Evolutionary conservation across 1,140 invertebrate species (phyloP), one percentile per base, ranked within the genome.

Genomic region (Papilio machaon): DNA sequence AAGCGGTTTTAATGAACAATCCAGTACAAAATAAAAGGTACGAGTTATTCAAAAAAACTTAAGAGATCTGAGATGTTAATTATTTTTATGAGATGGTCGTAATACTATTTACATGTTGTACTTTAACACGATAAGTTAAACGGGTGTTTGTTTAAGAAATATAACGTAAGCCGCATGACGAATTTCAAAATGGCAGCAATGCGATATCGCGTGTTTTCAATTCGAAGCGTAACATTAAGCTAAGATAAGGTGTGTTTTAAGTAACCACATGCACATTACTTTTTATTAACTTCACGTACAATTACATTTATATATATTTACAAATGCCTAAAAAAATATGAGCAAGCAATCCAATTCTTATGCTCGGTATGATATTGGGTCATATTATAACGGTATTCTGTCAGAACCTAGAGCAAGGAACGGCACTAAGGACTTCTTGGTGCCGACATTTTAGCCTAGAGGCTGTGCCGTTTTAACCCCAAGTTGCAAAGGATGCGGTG

Each of bases 141-240:
- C 64, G 15, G 13, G 23, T 70, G 64, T 70, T 35, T 70, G 13
- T 70, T 35, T 70, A 70, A 70, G 1, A 70, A 70, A 35, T 67
- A 30, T 23, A 67, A 35, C 23, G 5, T 3, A 67, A 30, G 64
- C 64, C 64, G 64, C 64, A 70, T 70, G 64, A 35, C 64, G 64
- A 70, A 70, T 70, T 70, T 70, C 64, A 70, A 70, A 70, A 70
- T 38, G 64, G 64, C 23, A 70, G 64, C 30, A 70, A 70, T 70
- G 23, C 64, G 64, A 35, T 70, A 70, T 70, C 64, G 64, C 23
- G 30, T 70, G 64, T 70, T 70, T 70, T 70, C 64, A 70, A 13
- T 70, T 70, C 30, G 30, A 70, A 38, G 64, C 64, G 64, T 35
- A 70, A 70, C 64, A 70, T 70, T 70, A 70, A 70, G 30, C 30